A percentile compares a stretch with the other conserved stretches of the same genome.
These are phyloP conservation scores for Drosophila kokeensis DNA, from an alignment of 2,888 invertebrate species.

Conservation along the genomic window DNA sequence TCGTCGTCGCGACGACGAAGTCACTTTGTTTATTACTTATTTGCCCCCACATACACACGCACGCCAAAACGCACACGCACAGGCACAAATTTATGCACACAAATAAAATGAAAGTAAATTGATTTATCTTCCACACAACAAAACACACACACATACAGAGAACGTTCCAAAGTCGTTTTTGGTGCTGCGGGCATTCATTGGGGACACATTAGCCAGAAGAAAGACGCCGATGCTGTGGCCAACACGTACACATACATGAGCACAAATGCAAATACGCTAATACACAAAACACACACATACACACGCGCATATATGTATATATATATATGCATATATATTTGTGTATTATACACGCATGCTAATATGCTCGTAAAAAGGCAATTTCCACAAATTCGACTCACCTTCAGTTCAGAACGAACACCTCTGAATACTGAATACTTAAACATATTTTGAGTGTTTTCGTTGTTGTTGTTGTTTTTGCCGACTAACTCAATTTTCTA, in stretches of 20 bases:
- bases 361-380: constrained; percentile 82
- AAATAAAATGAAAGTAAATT: constrained; percentile 79
- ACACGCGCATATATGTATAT: constrained; percentile 17
- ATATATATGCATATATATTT: constrained; percentile 15
- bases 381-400: constrained; percentile 73
- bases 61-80: constrained; percentile 18
- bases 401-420: constrained; percentile 40
- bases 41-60: constrained; percentile 28
- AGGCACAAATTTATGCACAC: constrained; percentile 74
- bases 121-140: constrained; percentile 72
- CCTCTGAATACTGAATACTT: constrained; percentile 57
- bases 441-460: constrained; percentile 42
- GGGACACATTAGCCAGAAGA: constrained; percentile 82
- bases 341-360: constrained; percentile 48
- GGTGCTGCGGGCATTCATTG: constrained; percentile 71
- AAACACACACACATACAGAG: constrained; percentile 27
- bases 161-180: constrained; percentile 54
- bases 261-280: constrained; percentile 66
- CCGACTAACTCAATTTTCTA: constrained; percentile 80
- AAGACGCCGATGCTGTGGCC: constrained; percentile 58
- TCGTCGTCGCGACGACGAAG: constrained; percentile 38
- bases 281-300: constrained; percentile 26
- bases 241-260: constrained; percentile 37
- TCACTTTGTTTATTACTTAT: constrained; percentile 62
- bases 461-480: constrained; percentile 49